Evolutionary conservation across 2,113 vertebrate genomes (phyloP).

Genomic region (Ancistrus triradiatus): DNA sequence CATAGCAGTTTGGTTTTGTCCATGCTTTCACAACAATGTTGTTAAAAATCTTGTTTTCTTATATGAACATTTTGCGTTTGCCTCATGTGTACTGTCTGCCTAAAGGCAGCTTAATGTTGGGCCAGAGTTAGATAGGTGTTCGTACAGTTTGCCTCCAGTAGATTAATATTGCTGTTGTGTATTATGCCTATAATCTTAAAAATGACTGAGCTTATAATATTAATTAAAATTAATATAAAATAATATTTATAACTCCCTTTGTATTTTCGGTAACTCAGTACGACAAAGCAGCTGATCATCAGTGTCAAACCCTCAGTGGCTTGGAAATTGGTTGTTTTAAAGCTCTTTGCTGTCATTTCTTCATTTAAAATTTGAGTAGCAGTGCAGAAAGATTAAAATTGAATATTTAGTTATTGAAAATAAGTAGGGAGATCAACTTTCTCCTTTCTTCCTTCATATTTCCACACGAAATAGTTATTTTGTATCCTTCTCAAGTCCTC

Average conservation of each 20-base stretch:
- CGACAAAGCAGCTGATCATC: constrained; percentile 8
- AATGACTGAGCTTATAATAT: constrained; percentile 19
- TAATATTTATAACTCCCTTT: constrained; percentile 14
- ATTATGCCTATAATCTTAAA: constrained; percentile 29
- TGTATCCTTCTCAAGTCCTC: too few species aligned
- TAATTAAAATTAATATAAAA: too few species aligned
- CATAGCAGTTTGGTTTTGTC: constrained; percentile 62
- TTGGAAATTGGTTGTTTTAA: constrained; percentile 7
- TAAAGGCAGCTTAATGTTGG: constrained; percentile 36
- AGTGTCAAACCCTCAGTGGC: constrained; percentile 5
- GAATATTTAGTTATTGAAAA: too few species aligned
- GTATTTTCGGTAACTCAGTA: constrained; percentile 24
- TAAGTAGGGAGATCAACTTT: too few species aligned
- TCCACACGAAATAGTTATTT: too few species aligned
- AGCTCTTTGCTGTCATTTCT: constrained; percentile 14
- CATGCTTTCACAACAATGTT: constrained; percentile 51
- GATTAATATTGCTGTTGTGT: constrained; percentile 51
- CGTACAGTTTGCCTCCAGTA: constrained; percentile 56
- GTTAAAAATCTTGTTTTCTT: constrained; percentile 34
- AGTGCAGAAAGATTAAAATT: too few species aligned
- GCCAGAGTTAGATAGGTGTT: constrained; percentile 30
- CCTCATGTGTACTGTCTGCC: constrained; percentile 44
- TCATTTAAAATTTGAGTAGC: too few species aligned
- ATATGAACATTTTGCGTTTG: constrained; percentile 44
- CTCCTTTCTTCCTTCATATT: too few species aligned